Base-by-base conservation (phyloP, 2,113 vertebrate species). In the Corapipo altera region DNA sequence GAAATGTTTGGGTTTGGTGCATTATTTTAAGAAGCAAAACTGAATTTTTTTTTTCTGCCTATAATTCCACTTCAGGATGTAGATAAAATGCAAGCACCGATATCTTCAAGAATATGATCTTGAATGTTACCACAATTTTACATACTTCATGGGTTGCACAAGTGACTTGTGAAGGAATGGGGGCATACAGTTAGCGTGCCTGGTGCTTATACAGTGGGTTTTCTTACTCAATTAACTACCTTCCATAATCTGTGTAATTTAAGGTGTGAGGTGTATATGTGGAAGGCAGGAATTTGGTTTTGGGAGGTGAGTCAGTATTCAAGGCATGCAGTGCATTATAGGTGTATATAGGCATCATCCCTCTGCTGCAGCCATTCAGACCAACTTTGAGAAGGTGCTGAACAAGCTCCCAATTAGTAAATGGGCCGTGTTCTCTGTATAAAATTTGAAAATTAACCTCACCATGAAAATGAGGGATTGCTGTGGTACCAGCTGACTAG, bases 281-380 rank as follows among this genome's bases (percentile, higher is more conserved):
- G 51, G 43, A 85, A 67, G 44, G 48, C 24, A 41, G 37, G 64
- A 55, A 37, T 62, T 51, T 54, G 11, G 20, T 48, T 33, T 51
- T 9, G 27, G 39, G 46, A 85, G 32, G 9, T 12, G n/a, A 72
- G 41, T 76, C 2, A 4, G 19, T 67, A 21, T 37, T 84, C 9
- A 58, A 58, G 35, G 75, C 7, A 18, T 44, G 37, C 26, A 5
- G 1, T 67, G 51, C 0, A 1, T 58, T 66, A 18, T 0, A 51
- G 49, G 44, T 1, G 0, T 35, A 14, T 15, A 7, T 1, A 28
- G 43, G 39, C 61, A 26, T 67, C 8, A 6, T 26, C 23, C 19
- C 11, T 69, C 26, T 77, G 61, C 74, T 93, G 76, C 21, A 48
- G 85, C 28, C 15, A 4, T 78, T 71, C 51, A 1, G 1, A 14